A percentile compares a stretch with the other conserved stretches of the same genome.
These are phyloP conservation scores for Lepidurus packardi DNA, from an alignment of 1,140 invertebrate genomes.

Conservation along the genomic window DNA sequence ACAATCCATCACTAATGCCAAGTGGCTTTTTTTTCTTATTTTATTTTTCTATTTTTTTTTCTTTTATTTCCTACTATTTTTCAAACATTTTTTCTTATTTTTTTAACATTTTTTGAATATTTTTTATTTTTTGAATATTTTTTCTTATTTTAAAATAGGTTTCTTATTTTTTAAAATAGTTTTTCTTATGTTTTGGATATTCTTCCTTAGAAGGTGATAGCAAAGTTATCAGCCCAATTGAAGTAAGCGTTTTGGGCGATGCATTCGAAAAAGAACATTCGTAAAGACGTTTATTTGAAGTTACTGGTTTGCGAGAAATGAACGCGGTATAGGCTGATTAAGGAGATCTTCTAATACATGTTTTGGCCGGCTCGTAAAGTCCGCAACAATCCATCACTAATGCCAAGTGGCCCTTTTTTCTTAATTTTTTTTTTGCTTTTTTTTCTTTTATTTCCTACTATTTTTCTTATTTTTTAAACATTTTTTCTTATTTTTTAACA, in stretches of 20 bases:
- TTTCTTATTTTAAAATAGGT: not conserved
- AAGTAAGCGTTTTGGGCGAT: no score
- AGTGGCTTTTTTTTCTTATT: constrained; percentile 2
- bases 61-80: not conserved
- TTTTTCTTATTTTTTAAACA: not conserved
- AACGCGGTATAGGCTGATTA: no score
- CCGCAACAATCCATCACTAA: not conserved
- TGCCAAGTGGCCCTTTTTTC: constrained; percentile 24
- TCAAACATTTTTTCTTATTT: not conserved
- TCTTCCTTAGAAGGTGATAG: not conserved
- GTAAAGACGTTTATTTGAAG: no score
- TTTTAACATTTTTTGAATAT: not conserved
- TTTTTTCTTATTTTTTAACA: not conserved
- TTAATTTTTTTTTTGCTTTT: not conserved
- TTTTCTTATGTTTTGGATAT: not conserved
- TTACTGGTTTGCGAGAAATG: no score
- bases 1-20: constrained; percentile 7
- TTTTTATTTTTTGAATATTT: not conserved
- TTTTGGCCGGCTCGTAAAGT: not conserved
- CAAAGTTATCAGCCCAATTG: no score
- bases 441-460: not conserved
- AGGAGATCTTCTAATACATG: no score
- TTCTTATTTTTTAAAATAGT: not conserved
- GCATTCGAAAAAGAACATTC: no score
- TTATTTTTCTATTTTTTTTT: not conserved